phyloP scores from a whole-genome alignment of 2,797 vertebrate species.

The Pelochelys cantorii region DNA sequence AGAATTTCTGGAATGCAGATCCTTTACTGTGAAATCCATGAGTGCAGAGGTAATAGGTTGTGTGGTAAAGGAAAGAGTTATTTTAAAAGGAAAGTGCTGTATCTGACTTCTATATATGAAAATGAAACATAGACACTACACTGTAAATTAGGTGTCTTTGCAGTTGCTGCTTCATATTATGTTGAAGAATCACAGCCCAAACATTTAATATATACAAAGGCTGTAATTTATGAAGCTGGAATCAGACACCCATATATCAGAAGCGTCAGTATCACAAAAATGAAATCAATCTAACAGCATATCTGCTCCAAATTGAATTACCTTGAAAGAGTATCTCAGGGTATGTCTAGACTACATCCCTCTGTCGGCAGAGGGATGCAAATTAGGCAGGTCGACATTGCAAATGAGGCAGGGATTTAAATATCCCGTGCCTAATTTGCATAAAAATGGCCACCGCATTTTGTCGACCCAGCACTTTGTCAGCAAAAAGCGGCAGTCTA shows the following conservation, averaged over 20 bases:
- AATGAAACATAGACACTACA: conserved; percentile 29
- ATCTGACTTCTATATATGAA: conserved; percentile 16
- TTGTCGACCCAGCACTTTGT: too few relatives aligned
- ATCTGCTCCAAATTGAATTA: conserved; percentile 11
- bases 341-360: too few relatives aligned
- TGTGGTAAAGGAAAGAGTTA: conserved; percentile 25
- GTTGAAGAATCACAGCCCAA: conserved; percentile 41
- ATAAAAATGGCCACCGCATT: too few relatives aligned
- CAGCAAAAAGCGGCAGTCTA: too few relatives aligned
- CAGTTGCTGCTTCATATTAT: conserved; percentile 69
- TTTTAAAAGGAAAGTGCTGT: conserved; percentile 60
- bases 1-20: conserved; percentile 32
- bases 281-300: conserved; percentile 39
- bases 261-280: conserved; percentile 45
- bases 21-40: conserved; percentile 16
- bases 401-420: too few relatives aligned
- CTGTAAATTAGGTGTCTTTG: conserved; percentile 54
- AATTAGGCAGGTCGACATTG: too few relatives aligned
- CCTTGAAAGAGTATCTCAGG: background rate
- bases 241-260: conserved; percentile 34
- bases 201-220: background rate
- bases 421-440: too few relatives aligned
- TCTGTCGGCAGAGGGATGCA: too few relatives aligned
- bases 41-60: background rate
- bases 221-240: conserved; percentile 41